These are phyloP conservation scores for Rousettus madagascariensis DNA, from an alignment of 2,797 vertebrate species.

Conservation along the genomic window DNA sequence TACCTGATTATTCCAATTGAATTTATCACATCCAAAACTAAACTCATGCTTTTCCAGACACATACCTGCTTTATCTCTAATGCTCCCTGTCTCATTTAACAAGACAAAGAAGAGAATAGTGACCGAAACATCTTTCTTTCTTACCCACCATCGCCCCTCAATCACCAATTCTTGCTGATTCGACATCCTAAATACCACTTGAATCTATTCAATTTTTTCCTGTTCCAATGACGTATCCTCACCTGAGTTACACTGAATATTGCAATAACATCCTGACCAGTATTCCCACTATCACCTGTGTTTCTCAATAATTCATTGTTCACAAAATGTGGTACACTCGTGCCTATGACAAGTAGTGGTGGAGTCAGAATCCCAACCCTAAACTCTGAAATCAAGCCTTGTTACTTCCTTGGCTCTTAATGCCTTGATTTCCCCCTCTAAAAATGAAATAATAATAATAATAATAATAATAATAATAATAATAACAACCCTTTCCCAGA, in stretches of 20 bases:
- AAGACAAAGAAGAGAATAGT: neutral
- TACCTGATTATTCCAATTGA: neutral
- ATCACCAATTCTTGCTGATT: neutral
- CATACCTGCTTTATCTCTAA: neutral
- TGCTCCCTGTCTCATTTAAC: neutral
- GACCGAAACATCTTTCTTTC: neutral
- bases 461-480: neutral
- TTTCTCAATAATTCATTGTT: neutral
- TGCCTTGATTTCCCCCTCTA: neutral
- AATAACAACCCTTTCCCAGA: neutral
- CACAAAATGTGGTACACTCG: neutral
- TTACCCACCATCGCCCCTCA: neutral
- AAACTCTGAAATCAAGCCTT: neutral
- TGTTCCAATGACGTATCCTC: neutral
- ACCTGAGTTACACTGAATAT: neutral
- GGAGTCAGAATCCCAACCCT: rapidly evolving
- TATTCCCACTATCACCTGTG: neutral
- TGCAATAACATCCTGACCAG: neutral
- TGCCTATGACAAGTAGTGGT: neutral
- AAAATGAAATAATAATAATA: neutral
- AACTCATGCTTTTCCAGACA: neutral
- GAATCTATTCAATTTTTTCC: neutral
- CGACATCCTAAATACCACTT: neutral
- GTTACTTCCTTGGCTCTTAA: neutral
- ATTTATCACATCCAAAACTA: neutral